phyloP scores from a whole-genome alignment of 1,140 invertebrate genomes.

The Aradophagus sp. region DNA sequence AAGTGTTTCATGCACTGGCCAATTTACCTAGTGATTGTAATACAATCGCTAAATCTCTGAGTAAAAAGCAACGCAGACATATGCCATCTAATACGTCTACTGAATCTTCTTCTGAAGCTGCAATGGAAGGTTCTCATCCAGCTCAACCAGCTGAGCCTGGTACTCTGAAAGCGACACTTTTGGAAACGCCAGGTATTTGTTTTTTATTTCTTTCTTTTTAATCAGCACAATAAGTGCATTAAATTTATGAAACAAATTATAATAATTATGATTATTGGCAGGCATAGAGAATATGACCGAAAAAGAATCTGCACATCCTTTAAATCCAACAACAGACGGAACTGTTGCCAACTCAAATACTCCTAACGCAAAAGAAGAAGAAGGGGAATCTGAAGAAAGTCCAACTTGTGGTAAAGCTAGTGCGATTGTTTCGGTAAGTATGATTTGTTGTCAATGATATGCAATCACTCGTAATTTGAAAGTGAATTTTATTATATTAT shows the following conservation, averaged over 20 bases:
- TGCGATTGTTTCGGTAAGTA: conserved; percentile 67
- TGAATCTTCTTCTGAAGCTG: conserved; percentile 76
- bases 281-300: conserved; percentile 97
- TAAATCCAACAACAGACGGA: conserved; percentile 66
- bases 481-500: conserved; percentile 3
- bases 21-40: conserved; percentile 95
- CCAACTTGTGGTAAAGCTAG: conserved; percentile 54
- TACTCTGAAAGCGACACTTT: conserved; percentile 90
- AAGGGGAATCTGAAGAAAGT: conserved; percentile 42
- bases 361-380: conserved; percentile 35
- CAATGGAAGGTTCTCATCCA: conserved; percentile 89
- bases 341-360: conserved; percentile 53
- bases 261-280: too few species aligned
- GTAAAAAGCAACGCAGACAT: conserved; percentile 78
- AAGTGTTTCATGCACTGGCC: conserved; percentile 96
- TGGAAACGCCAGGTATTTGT: conserved; percentile 84
- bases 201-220: not conserved
- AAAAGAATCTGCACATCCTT: conserved; percentile 89
- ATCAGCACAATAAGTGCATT: too few species aligned
- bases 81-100: conserved; percentile 68
- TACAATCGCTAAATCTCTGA: conserved; percentile 90
- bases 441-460: not conserved
- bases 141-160: conserved; percentile 92
- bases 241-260: too few species aligned
- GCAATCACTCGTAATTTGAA: not conserved